Conservation (phyloP, 2,113 vertebrate species). For the Dasyornis broadbenti region DNA sequence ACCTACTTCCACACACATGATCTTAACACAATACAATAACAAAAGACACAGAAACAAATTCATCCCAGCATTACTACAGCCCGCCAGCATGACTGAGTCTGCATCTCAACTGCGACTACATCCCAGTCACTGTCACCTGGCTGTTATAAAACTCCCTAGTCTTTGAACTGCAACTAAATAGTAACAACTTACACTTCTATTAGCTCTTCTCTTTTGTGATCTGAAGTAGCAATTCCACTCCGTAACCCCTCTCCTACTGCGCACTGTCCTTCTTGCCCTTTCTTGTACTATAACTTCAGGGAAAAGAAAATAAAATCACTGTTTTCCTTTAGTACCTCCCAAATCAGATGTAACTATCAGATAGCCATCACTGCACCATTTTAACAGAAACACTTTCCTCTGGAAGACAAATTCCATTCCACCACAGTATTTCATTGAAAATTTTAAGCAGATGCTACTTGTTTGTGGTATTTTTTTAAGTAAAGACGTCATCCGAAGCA, state of each 20-base stretch:
- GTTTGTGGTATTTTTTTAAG: background rate
- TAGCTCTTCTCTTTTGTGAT: background rate
- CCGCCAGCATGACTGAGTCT: accelerated
- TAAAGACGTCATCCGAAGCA: background rate
- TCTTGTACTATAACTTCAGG: background rate
- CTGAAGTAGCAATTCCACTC: accelerated
- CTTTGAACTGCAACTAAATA: background rate
- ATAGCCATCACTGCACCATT: background rate
- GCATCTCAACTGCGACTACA: background rate
- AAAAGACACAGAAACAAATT: background rate
- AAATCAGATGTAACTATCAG: background rate
- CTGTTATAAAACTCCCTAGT: background rate
- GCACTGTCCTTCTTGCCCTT: background rate
- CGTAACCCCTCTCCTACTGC: background rate
- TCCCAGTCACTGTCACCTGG: background rate
- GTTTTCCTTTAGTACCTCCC: background rate
- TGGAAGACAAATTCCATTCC: background rate
- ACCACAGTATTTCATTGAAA: background rate
- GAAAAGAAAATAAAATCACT: background rate
- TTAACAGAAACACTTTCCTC: background rate
- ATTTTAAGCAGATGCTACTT: background rate
- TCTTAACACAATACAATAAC: background rate
- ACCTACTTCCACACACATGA: background rate
- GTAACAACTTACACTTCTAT: background rate
- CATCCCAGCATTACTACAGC: background rate